Evolutionary conservation across 2,113 vertebrate genomes (phyloP), one percentile per base, ranked within the genome.

Genomic region (Smithornis capensis): DNA sequence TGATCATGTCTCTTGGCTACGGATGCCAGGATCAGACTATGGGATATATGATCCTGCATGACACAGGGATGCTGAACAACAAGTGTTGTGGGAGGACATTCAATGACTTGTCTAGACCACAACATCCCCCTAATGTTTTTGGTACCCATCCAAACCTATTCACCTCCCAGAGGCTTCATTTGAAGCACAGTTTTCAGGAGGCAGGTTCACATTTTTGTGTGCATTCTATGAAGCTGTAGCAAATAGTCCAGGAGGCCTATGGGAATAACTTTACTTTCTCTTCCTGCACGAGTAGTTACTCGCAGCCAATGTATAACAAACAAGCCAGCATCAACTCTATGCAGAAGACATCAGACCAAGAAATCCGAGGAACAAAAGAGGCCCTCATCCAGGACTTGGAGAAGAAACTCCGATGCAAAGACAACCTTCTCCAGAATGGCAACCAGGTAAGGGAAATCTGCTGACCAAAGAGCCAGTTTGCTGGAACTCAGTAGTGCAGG

Each of bases 381-480:
- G 99, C 99, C 37, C 98, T 99, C 45, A 99, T 99, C 83, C 99
- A 99, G 95, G 99, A 99, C 93, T 96, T 99, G 97, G 99, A 99
- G 63, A 99, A 98, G 97, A 99, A 99, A 73, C 97, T 99, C 21
- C 98, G 98, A 75, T 98, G 98, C 90, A 99, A 99, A 95, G 99
- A 99, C 92, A 98, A 91, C 82, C 98, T 98, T 76, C 98, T 99
- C 45, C 98, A 98, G 92, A 99, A 98, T 16, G 98, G 98, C 90
- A 98, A 98, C 95, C 99, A 99, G 98, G 99, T 99, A 94, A 95
- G 98, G 83, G 89, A 42, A 90, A 73, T 15, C 19, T 68, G 29
- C 47, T 91, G 52, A 25, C 25, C 5, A 17, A n/a, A 33, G 52
- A 60, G 45, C 27, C 27, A 10, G 8, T 27, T 60, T 85, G 25